phyloP scores from a whole-genome alignment of 2,888 invertebrate genomes.

The Eupithecia subfuscata region DNA sequence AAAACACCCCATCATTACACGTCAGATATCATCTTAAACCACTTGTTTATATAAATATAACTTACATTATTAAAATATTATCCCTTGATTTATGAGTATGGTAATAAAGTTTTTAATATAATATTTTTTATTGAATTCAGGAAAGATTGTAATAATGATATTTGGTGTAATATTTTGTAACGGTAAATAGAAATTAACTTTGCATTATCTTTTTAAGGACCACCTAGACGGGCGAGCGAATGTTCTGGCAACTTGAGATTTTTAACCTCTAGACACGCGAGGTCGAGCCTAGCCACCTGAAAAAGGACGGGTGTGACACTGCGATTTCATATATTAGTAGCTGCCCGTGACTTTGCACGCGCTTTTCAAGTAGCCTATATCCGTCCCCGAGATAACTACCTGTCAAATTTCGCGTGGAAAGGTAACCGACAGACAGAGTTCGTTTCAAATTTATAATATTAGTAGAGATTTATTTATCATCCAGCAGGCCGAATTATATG shows the following conservation, averaged over 20 bases:
- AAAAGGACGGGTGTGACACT: neutral
- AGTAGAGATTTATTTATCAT: too few relatives aligned
- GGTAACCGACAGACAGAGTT: too few relatives aligned
- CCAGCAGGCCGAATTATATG: too few relatives aligned
- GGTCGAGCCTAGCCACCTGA: neutral
- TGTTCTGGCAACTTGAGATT: neutral
- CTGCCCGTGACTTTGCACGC: too few relatives aligned
- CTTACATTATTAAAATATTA: conserved; percentile 27
- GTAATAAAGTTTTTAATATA: conserved; percentile 23
- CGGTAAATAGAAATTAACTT: neutral
- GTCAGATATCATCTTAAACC: conserved; percentile 37
- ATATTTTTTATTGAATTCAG: conserved; percentile 15
- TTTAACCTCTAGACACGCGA: neutral
- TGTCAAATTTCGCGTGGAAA: too few relatives aligned
- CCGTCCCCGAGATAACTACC: too few relatives aligned
- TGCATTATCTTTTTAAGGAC: neutral
- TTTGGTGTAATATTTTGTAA: neutral
- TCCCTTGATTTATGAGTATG: conserved; percentile 29
- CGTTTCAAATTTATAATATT: too few relatives aligned
- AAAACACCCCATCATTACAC: conserved; percentile 40
- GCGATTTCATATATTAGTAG: neutral
- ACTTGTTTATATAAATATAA: conserved; percentile 40
- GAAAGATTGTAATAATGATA: neutral
- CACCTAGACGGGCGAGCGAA: neutral
- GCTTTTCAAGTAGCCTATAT: too few relatives aligned